A percentile compares a stretch with the other conserved stretches of the same genome.
phyloP scores from a whole-genome alignment of 1,140 invertebrate species.

The Leptinotarsa undecemlineata region DNA sequence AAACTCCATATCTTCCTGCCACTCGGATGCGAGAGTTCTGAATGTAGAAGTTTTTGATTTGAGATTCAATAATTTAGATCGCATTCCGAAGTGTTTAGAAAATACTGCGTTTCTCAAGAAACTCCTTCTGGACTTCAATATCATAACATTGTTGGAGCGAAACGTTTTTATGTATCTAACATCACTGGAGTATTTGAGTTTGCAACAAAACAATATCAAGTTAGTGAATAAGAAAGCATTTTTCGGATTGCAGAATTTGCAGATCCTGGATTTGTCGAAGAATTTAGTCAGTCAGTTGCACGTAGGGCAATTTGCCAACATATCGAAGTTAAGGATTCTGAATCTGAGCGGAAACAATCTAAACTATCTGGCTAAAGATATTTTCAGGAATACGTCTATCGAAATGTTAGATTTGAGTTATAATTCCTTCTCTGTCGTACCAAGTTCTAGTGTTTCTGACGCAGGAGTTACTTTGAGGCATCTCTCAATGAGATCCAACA shows the following conservation, averaged over 20 bases:
- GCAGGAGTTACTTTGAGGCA: conserved; percentile 74
- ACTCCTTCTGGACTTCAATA: conserved; percentile 75
- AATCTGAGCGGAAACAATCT: conserved; percentile 78
- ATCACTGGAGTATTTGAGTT: conserved; percentile 72
- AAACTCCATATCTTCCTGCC: conserved; percentile 67
- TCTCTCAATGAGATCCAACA: conserved; percentile 78
- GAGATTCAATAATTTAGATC: conserved; percentile 68
- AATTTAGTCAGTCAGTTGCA: conserved; percentile 78
- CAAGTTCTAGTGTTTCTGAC: conserved; percentile 71
- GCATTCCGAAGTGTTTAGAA: conserved; percentile 67
- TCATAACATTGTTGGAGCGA: conserved; percentile 69
- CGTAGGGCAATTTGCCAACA: conserved; percentile 78
- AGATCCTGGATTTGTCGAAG: conserved; percentile 77
- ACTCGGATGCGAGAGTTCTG: conserved; percentile 61
- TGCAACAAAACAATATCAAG: conserved; percentile 75
- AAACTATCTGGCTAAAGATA: conserved; percentile 74
- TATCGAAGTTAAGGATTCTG: conserved; percentile 74
- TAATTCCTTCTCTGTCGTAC: conserved; percentile 78
- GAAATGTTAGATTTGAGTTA: conserved; percentile 79
- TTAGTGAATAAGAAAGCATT: conserved; percentile 74
- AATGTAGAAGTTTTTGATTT: conserved; percentile 72
- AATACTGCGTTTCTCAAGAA: conserved; percentile 66
- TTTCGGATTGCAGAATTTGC: conserved; percentile 70
- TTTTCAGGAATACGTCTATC: conserved; percentile 77
- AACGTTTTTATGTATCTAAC: conserved; percentile 71